These are phyloP conservation scores for Arge pagana DNA, from an alignment of 2,888 invertebrate genomes.

Conservation along the genomic window DNA sequence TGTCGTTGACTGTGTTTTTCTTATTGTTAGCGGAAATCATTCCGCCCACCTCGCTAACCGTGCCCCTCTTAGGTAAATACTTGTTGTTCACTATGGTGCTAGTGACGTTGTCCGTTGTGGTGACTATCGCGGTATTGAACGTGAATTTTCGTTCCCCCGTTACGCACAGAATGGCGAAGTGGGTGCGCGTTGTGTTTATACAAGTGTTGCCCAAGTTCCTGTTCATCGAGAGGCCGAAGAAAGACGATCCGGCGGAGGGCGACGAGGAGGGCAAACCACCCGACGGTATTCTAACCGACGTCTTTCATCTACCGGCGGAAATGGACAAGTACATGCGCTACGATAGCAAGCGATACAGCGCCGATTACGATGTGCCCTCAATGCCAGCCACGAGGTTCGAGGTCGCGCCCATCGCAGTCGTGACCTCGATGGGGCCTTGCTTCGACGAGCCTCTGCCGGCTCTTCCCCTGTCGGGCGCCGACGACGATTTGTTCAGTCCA, in stretches of 20 bases:
- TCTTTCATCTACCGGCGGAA: slow-evolving; percentile 71
- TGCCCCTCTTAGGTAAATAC: slow-evolving; percentile 85
- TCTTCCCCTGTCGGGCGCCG: slow-evolving; percentile 74
- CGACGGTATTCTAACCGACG: slow-evolving; percentile 77
- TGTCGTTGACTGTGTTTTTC: slow-evolving; percentile 94
- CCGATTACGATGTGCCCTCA: slow-evolving; percentile 73
- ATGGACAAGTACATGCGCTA: slow-evolving; percentile 71
- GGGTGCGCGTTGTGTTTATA: slow-evolving; percentile 87
- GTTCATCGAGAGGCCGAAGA: slow-evolving; percentile 86
- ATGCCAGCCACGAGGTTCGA: slow-evolving; percentile 61
- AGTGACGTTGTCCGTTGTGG: slow-evolving; percentile 89
- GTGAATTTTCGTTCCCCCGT: slow-evolving; percentile 92
- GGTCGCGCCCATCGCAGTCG: slow-evolving; percentile 69
- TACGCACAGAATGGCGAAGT: slow-evolving; percentile 89
- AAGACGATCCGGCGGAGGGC: slow-evolving; percentile 69
- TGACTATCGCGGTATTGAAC: slow-evolving; percentile 91
- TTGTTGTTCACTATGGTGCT: slow-evolving; percentile 93
- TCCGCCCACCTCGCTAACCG: slow-evolving; percentile 90
- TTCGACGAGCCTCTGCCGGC: slow-evolving; percentile 74
- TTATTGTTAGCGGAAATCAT: slow-evolving; percentile 91
- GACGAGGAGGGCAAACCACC: slow-evolving; percentile 62
- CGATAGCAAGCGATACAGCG: slow-evolving; percentile 66
- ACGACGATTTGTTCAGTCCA: slow-evolving; percentile 83
- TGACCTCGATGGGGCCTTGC: slow-evolving; percentile 61
- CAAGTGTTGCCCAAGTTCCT: slow-evolving; percentile 84